Evolutionary conservation across 2,888 invertebrate genomes (phyloP), one percentile per base, ranked within the genome.

Genomic region (Synanthedon myopaeformis): DNA sequence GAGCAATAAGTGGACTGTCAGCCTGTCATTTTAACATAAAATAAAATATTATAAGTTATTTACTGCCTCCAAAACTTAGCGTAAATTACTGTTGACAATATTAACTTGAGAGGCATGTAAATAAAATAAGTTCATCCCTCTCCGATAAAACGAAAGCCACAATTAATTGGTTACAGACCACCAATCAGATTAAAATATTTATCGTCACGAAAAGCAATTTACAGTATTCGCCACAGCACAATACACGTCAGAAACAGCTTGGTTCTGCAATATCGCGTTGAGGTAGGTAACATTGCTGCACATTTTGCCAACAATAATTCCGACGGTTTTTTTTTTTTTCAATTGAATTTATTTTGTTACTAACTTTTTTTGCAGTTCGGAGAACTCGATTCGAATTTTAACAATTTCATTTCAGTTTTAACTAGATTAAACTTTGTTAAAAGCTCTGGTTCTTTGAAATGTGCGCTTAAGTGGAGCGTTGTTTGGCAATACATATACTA

Each of bases 161-260:
- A 79, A 76, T 82, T 81, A 84, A 85, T 84, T 82, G 81, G 80
- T 80, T 74, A 74, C 77, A 70, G 76, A 75, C 82, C 82, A 79
- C 82, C 79, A 79, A 83, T 81, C 79, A 79, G 81, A 82, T 82
- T 83, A 83, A 85, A 82, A 84, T 84, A 82, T 85, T 84, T 83
- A 82, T 83, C 70, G 82, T 79, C 76, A 76, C 78, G 76, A 80
- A 83, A 85, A 83, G 80, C 85, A 84, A 85, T 85, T 84, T 83
- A 74, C 82, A 76, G 76, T 72, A 77, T 77, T 74, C 69, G 74
- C 83, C 83, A 72, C 83, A 82, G 76, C 75, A 79, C 79, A 82
- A 79, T 80, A 70, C 74, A 68, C 75, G 82, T 82, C 85, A 79
- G 70, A 65, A 74, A 67, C 83, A 85, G 81, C 77, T 74, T 76